A percentile compares a stretch with the other conserved stretches of the same genome.
Evolutionary conservation across 2,888 invertebrate genomes (phyloP).

Genomic region (Macrophya alboannulata): DNA sequence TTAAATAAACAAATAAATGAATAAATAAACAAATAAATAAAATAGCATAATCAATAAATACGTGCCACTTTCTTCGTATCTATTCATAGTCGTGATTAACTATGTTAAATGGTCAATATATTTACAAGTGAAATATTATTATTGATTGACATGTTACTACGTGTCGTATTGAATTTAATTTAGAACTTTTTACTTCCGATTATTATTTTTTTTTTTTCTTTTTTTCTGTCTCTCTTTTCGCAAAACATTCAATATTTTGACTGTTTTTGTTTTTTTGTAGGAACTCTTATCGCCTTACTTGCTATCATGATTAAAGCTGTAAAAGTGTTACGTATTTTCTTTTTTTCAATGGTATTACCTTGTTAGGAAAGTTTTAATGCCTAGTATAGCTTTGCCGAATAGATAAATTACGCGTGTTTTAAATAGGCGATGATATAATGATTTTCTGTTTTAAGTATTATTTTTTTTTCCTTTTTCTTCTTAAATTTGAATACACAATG

Average conservation of each 20-base stretch:
- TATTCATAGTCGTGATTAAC: background rate
- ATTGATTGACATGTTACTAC: background rate
- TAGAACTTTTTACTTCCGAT: background rate
- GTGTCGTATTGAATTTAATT: constrained; percentile 1
- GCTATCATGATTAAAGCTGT: constrained; percentile 17
- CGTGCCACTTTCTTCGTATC: background rate
- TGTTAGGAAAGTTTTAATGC: background rate
- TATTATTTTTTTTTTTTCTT: background rate
- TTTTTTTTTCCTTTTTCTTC: background rate
- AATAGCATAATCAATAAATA: background rate
- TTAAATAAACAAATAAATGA: constrained; percentile 11
- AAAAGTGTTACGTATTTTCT: background rate
- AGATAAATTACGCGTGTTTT: background rate
- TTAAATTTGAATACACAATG: background rate
- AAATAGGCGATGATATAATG: background rate
- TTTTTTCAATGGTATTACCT: background rate
- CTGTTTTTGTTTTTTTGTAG: constrained; percentile 5
- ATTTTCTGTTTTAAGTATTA: background rate
- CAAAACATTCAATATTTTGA: constrained; percentile 2
- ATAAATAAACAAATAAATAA: background rate
- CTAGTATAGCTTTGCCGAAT: constrained; percentile 6
- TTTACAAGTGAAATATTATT: background rate
- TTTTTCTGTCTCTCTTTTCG: background rate
- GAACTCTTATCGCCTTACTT: constrained; percentile 30
- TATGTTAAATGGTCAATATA: background rate